These are phyloP conservation scores for Microplitis demolitor DNA, from an alignment of 1,140 invertebrate species.

Conservation along the genomic window DNA sequence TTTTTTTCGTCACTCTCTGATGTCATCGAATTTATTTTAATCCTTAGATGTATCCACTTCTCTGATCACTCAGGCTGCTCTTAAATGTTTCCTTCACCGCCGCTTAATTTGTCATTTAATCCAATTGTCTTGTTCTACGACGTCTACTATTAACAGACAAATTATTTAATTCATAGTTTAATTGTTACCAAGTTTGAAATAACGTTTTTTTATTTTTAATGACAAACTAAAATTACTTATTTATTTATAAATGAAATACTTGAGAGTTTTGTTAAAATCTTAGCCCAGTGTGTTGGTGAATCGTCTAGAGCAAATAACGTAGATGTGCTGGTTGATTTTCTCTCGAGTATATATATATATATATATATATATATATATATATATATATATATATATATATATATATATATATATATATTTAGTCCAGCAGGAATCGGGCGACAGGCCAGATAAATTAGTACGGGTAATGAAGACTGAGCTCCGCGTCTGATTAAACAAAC, in stretches of 20 bases:
- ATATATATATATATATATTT: too few relatives aligned
- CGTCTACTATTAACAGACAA: neutral
- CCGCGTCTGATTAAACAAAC: slow-evolving; percentile 57
- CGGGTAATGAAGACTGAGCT: slow-evolving; percentile 55
- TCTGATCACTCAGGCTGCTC: neutral
- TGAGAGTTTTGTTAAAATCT: too few relatives aligned
- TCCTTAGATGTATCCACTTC: slow-evolving; percentile 16
- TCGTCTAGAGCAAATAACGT: too few relatives aligned
- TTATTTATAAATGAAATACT: too few relatives aligned
- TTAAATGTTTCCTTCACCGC: neutral
- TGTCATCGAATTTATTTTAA: slow-evolving; percentile 35
- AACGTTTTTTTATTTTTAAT: too few relatives aligned
- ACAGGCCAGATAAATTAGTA: slow-evolving; percentile 55
- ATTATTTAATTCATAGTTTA: neutral
- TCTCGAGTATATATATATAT: too few relatives aligned
- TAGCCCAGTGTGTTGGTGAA: too few relatives aligned
- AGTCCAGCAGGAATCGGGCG: slow-evolving; percentile 39
- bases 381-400: too few relatives aligned
- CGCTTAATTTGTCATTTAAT: slow-evolving; percentile 4
- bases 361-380: too few relatives aligned
- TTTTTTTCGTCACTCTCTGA: neutral
- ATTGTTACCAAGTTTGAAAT: too few relatives aligned
- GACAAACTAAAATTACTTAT: too few relatives aligned
- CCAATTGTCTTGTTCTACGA: neutral
- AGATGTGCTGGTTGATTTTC: too few relatives aligned